Conservation (phyloP, 64 coral and sea anemone species). For the Montipora foliosa region DNA sequence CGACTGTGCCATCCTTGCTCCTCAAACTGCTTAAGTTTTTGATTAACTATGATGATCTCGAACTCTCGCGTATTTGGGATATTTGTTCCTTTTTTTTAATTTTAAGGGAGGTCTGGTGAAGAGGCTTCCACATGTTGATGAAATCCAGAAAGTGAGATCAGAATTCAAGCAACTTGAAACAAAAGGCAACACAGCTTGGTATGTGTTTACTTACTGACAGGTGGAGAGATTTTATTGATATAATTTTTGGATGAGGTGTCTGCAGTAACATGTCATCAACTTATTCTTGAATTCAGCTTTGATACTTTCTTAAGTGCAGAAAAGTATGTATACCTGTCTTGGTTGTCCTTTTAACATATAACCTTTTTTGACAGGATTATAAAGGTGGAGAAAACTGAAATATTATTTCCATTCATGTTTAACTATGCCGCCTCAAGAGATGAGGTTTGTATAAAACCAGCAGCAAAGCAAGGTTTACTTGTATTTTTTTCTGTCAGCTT, state of each 20-base stretch:
- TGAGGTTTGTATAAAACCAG: conserved; percentile 58
- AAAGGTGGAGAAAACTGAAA: conserved; percentile 41
- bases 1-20: no score
- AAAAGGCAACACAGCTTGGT: conserved; percentile 63
- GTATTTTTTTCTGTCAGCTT: no score
- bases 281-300: no score
- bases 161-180: conserved; percentile 37
- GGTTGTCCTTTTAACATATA: no score
- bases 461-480: not conserved
- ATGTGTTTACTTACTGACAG: not conserved
- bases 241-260: no score
- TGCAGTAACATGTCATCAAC: no score
- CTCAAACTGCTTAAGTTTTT: no score
- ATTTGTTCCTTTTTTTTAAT: not conserved
- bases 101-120: conserved; percentile 3
- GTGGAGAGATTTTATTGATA: no score
- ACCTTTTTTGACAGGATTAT: conserved; percentile 46
- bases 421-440: conserved; percentile 90
- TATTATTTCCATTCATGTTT: conserved; percentile 89
- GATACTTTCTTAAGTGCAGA: no score
- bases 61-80: no score
- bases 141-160: conserved; percentile 28
- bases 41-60: no score
- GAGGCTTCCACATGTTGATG: conserved; percentile 43
- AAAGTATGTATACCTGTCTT: no score